Evolutionary conservation across 2,113 vertebrate species (phyloP).

Genomic region (Chaenocephalus aceratus): DNA sequence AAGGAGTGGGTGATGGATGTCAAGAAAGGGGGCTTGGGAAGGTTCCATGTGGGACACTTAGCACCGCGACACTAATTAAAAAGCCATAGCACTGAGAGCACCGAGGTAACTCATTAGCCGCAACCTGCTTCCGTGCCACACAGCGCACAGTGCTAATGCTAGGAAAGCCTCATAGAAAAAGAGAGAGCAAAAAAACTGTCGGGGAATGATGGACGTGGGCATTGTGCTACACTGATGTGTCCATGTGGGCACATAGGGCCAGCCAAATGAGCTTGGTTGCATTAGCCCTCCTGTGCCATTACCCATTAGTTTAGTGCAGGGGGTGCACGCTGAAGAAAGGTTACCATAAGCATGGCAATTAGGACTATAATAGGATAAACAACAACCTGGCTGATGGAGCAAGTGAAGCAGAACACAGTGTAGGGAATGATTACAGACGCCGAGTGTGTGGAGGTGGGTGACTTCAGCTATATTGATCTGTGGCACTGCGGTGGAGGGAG

Average conservation of each 20-base stretch:
- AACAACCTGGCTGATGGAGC: constrained; percentile 77
- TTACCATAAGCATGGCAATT: constrained; percentile 81
- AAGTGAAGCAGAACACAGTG: constrained; percentile 71
- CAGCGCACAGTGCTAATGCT: constrained; percentile 47
- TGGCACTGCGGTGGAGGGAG: constrained; percentile 50
- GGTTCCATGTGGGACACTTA: constrained; percentile 81
- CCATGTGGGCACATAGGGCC: constrained; percentile 74
- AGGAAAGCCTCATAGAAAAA: constrained; percentile 44
- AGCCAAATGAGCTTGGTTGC: constrained; percentile 71
- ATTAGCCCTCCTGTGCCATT: constrained; percentile 71
- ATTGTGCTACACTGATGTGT: constrained; percentile 66
- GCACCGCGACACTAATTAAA: constrained; percentile 84
- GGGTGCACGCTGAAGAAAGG: constrained; percentile 76
- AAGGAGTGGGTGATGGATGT: constrained; percentile 81
- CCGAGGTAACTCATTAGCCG: constrained; percentile 82
- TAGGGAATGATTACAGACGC: constrained; percentile 71
- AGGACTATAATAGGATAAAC: constrained; percentile 83
- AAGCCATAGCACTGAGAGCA: constrained; percentile 81
- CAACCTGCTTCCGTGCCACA: constrained; percentile 68
- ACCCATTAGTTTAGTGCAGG: constrained; percentile 77
- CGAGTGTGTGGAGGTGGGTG: constrained; percentile 60
- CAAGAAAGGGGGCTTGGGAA: constrained; percentile 68
- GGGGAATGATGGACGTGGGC: constrained; percentile 68
- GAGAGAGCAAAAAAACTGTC: constrained; percentile 36
- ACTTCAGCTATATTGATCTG: constrained; percentile 77